Base-by-base conservation (phyloP, 2,113 vertebrate species). In the Proterorhinus semilunaris region DNA sequence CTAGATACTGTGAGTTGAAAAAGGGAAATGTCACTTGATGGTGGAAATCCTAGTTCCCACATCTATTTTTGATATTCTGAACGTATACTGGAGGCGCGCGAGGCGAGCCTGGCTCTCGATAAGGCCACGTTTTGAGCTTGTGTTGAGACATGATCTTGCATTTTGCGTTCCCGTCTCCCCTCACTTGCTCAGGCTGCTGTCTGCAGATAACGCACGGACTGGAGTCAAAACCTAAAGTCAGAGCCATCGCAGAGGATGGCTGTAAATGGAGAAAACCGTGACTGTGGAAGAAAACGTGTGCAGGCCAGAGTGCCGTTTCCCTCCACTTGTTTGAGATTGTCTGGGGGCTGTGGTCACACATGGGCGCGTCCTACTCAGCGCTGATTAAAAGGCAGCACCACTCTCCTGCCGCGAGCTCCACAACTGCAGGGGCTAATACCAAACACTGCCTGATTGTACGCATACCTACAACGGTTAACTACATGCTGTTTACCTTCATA, bases 311-410 rank as follows among this genome's bases (percentile, higher is more conserved):
- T 71, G 63, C 72, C 80, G 42, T 83, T 86, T 86, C 71, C 68
- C 68, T 81, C 77, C 62, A 79, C 71, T 83, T 51, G 53, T 82
- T 88, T 86, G 63, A 81, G 75, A 79, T 79, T 83, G 80, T 88
- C 84, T 80, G n/a, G 55, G 62, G 86, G 62, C 66, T 74, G 70
- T 68, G 73, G 86, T 87, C 83, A 87, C 83, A 90, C 85, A 83
- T 83, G 80, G 82, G 74, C 81, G 87, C 80, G 64, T 82, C 80
- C 75, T 63, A 79, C 66, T 82, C 54, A 62, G 72, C 49, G 71
- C 78, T 89, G 88, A 92, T 90, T 91, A 87, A 87, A 89, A 89
- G 69, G 81, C 88, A 80, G 57, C 69, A 66, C 72, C 68, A 64
- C 71, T 72, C 78, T 69, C 66, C 74, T 73, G 74, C 77, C 81